Evolutionary conservation across 2,888 invertebrate species (phyloP).

Genomic region (Drosophila neotestacea): DNA sequence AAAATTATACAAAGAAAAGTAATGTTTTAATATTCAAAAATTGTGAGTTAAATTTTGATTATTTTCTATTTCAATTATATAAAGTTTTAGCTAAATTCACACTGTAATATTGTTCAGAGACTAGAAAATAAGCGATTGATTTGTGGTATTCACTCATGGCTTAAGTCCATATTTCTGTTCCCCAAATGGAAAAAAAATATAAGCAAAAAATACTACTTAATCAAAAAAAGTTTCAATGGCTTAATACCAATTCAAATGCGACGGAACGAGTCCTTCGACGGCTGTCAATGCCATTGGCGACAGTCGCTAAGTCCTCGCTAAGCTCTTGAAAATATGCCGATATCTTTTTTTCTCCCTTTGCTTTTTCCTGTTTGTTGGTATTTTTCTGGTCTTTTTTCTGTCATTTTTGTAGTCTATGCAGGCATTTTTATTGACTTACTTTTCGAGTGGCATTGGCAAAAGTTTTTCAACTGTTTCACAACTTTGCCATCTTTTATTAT

Average conservation of each 20-base stretch:
- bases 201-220: slow-evolving; percentile 54
- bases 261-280: slow-evolving; percentile 57
- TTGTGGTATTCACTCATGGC: slow-evolving; percentile 28
- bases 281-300: slow-evolving; percentile 59
- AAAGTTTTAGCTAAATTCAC: not conserved
- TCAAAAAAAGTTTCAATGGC: slow-evolving; percentile 78
- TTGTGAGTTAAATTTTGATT: too few species aligned
- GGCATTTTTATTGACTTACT: slow-evolving; percentile 77
- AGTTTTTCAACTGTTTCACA: slow-evolving; percentile 52
- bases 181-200: not conserved
- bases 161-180: slow-evolving; percentile 41
- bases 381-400: slow-evolving; percentile 9
- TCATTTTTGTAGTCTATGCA: slow-evolving; percentile 24
- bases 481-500: slow-evolving; percentile 44
- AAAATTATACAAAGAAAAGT: too few species aligned
- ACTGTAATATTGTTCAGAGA: not conserved
- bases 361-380: slow-evolving; percentile 9
- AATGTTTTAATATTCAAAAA: too few species aligned
- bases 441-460: slow-evolving; percentile 68
- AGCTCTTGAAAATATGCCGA: slow-evolving; percentile 69
- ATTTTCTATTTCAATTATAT: too few species aligned
- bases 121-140: slow-evolving; percentile 17
- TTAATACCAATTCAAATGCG: slow-evolving; percentile 57
- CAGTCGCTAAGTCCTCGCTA: slow-evolving; percentile 69
- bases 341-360: slow-evolving; percentile 19